Evolutionary conservation across 2,888 invertebrate species (phyloP), one percentile per base, ranked within the genome.

Genomic region (Terebella lapidaria): DNA sequence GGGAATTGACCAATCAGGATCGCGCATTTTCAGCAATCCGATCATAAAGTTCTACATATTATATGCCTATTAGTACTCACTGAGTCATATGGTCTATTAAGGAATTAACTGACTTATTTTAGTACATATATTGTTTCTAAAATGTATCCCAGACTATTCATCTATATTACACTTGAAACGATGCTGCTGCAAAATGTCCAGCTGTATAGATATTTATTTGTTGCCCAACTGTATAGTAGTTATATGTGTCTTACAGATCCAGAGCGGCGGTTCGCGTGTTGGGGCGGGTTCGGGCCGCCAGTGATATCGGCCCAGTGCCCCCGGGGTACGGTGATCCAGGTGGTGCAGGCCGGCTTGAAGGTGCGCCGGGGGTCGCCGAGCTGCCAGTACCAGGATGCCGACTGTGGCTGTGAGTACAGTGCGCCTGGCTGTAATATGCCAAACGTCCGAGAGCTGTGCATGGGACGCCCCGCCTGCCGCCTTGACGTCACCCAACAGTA

Each of bases 401-500:
- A 64, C 60, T 64, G 64, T 28, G 64, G 64, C 22, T 64, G 64
- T 47, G 30, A 42, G 22, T 55, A 54, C 57, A 62, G 59, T 18
- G 55, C 59, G 30, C 3, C 18, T 10, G 64, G 60, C 10, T 64
- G 64, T 45, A 58, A 60, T 54, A 62, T 64, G 62, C 62, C 56
- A 3, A 54, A 62, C 20, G 64, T 64, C 20, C 54, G 58, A 2
- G 57, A 57, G 18, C 58, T 59, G 30, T 64, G 64, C 24, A 62
- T 62, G 62, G 64, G 64, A 20, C 46, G 57, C 5, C 52, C 60
- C 3, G 57, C 64, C 25, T 64, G 64, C 27, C 35, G 64, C 2
- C 49, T 64, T 30, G 64, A 64, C 28, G 64, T 64, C 56, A 62
- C 62, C 18, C 64, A 64, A 52, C 64, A 64, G 58, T 64, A 64